phyloP scores from a whole-genome alignment of 2,113 vertebrate species.

The Alligator mississippiensis region DNA sequence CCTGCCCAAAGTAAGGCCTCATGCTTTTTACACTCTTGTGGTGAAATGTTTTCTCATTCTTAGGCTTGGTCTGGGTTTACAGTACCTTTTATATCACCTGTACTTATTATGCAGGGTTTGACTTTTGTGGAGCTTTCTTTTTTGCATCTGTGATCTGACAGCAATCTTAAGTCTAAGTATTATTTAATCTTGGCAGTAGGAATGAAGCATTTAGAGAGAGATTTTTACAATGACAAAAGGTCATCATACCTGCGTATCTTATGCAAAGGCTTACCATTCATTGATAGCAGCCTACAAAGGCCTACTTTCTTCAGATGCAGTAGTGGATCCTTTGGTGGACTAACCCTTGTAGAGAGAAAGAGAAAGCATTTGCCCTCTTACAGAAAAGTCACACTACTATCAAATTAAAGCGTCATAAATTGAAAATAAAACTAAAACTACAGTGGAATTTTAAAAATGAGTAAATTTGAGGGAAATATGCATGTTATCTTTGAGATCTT shows the following conservation, averaged over 20 bases:
- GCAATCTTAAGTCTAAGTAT: too few relatives aligned
- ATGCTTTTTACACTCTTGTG: neutral
- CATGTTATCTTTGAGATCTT: neutral
- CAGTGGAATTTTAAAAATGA: neutral
- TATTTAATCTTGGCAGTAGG: too few relatives aligned
- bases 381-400: neutral
- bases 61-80: neutral
- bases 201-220: too few relatives aligned
- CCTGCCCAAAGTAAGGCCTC: neutral
- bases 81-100: neutral
- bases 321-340: neutral
- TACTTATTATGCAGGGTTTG: neutral
- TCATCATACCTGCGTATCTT: too few relatives aligned
- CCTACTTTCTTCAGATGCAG: neutral
- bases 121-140: too few relatives aligned
- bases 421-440: neutral
- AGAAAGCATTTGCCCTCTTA: neutral
- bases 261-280: too few relatives aligned
- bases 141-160: too few relatives aligned
- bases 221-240: too few relatives aligned
- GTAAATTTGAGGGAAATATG: neutral
- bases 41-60: neutral
- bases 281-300: neutral
- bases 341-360: neutral
- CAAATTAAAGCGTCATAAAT: neutral